Evolutionary conservation across 2,888 invertebrate genomes (phyloP).

Genomic region (Criorhina ranunculi): DNA sequence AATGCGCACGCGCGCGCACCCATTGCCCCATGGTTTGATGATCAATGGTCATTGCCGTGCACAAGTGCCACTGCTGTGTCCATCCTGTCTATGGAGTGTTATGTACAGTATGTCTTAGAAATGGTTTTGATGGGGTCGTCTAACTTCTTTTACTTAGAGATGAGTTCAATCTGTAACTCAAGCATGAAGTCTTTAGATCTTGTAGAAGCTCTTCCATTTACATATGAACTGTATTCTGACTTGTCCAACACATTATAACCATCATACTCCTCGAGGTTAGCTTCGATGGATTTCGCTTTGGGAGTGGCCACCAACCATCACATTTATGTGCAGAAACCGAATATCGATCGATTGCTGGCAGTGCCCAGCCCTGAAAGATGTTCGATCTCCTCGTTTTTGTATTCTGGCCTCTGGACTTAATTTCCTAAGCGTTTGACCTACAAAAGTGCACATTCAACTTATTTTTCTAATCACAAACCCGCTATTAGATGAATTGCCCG

Average conservation of each 20-base stretch:
- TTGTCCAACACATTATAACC: conserved; percentile 27
- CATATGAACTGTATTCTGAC: background rate
- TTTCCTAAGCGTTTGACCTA: conserved; percentile 70
- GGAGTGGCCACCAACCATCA: conserved; percentile 59
- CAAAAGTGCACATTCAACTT: conserved; percentile 43
- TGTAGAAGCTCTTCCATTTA: background rate
- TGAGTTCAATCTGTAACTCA: too few relatives aligned
- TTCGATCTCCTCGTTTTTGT: conserved; percentile 17
- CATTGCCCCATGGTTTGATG: conserved; percentile 66
- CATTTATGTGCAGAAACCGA: conserved; percentile 50
- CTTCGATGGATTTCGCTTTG: conserved; percentile 40
- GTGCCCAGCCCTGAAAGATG: conserved; percentile 66
- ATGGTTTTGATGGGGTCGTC: background rate
- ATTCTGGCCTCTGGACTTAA: conserved; percentile 42
- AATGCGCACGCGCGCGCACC: conserved; percentile 73
- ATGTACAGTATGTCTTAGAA: conserved; percentile 16
- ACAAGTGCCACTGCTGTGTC: conserved; percentile 55
- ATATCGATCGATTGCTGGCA: conserved; percentile 61
- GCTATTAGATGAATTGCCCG: conserved; percentile 56
- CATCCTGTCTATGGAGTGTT: conserved; percentile 4
- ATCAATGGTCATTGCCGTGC: conserved; percentile 69
- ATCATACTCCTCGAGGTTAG: conserved; percentile 10
- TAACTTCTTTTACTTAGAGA: too few relatives aligned
- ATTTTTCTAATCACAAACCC: conserved; percentile 34
- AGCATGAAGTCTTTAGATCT: too few relatives aligned